Base-by-base conservation (phyloP, 2,888 invertebrate species). In the Hirtodrosophila duncani region DNA sequence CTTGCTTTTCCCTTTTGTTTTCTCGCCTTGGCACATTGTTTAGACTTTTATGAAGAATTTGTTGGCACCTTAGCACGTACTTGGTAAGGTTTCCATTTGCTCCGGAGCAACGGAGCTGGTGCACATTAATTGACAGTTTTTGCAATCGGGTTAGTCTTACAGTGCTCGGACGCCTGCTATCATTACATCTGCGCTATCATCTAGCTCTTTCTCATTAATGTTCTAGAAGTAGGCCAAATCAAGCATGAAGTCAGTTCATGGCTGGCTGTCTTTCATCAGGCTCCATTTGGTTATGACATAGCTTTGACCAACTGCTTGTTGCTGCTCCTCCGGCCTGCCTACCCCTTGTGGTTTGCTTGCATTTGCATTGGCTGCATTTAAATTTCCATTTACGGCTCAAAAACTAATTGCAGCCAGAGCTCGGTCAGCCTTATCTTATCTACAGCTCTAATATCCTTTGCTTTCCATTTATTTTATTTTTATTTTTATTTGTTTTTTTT, bases 401-500 rank as follows among this genome's bases (percentile, higher is more conserved):
- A 33, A 56, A 55, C 48, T 59, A 59, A 69, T 69, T 79, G 64
- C 51, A 52, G 30, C 13, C n/a, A n/a, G n/a, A 24, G 21, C 26
- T 45, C 21, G 42, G 37, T 31, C 13, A 31, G 42, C 23, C 42
- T 56, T 69, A 50, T 56, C 45, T 59, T 46, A 49, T 49, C 53
- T 48, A 26, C 20, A 14, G 23, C 14, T 27, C 18, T 14, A 21
- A n/a, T 42, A 31, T 3, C 21, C 30, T 31, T 30, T n/a, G n/a
- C 11, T 13, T 20, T 17, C 13, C 13, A 6, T 9, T 56, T 56
- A 33, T 45, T 46, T 24, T 37, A 36, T 44, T 36, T 33, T 33
- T 16, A 11, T 24, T 45, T 4, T 6, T n/a, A n/a, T 34, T 6
- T n/a, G 6, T 21, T 36, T 14, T 23, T 18, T 60, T 44, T 14